phyloP scores from a whole-genome alignment of 2,113 vertebrate genomes.

The Dryoscopus gambensis region DNA sequence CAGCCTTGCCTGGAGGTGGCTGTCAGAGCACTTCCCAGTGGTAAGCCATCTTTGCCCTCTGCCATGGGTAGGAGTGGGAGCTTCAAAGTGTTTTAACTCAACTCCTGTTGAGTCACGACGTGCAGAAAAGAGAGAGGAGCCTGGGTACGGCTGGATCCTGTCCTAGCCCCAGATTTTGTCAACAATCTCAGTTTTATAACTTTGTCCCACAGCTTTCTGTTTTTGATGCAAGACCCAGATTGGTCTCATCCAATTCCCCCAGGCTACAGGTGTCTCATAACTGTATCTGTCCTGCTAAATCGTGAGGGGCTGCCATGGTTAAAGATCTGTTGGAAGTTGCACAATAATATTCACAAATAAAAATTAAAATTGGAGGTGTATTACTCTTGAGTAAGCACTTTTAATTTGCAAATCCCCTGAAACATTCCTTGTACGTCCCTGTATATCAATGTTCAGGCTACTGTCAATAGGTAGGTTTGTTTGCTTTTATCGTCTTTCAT shows the following conservation, averaged over 20 bases:
- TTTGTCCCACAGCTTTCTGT: fast-evolving
- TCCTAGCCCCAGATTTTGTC: not conserved
- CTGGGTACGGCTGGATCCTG: not conserved
- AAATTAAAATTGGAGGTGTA: not conserved
- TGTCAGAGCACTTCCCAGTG: not conserved
- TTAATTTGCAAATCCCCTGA: not conserved
- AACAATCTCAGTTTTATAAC: too few species aligned
- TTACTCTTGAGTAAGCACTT: not conserved
- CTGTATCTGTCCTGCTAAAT: not conserved
- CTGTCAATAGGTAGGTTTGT: not conserved
- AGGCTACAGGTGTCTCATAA: not conserved
- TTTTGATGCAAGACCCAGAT: not conserved
- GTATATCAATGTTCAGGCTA: not conserved
- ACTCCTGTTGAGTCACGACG: too few species aligned
- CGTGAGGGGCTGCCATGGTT: fast-evolving
- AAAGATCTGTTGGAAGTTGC: not conserved
- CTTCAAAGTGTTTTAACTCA: not conserved
- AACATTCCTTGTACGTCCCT: not conserved
- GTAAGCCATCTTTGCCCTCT: not conserved
- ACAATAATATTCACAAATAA: not conserved
- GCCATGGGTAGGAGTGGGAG: not conserved
- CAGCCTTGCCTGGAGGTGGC: fast-evolving
- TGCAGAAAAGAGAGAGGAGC: not conserved
- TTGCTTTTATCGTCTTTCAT: not conserved
- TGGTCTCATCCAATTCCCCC: not conserved